A percentile compares a stretch with the other conserved stretches of the same genome.
phyloP scores from a whole-genome alignment of 2,888 invertebrate genomes.

The Pterostichus madidus region DNA sequence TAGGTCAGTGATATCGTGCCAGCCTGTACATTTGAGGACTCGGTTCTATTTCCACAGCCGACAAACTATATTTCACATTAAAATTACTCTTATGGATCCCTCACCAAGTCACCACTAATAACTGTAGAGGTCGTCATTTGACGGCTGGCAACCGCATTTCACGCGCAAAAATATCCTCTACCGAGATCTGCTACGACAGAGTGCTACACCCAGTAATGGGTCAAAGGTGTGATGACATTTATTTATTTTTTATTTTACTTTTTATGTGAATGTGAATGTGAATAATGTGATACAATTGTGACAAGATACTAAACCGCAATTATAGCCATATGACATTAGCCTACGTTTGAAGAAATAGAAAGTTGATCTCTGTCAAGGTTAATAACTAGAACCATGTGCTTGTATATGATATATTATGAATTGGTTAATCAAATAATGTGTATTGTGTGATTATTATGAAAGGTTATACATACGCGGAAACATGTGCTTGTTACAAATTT shows the following conservation, averaged over 20 bases:
- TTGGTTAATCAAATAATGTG: neutral
- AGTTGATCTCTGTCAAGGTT: conserved; percentile 2
- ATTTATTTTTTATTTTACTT: neutral
- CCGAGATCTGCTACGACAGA: too few species aligned
- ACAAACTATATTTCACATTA: too few species aligned
- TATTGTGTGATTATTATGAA: neutral
- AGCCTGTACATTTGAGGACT: too few species aligned
- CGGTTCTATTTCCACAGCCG: too few species aligned
- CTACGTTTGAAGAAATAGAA: conserved; percentile 28
- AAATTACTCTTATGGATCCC: too few species aligned
- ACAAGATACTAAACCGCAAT: neutral
- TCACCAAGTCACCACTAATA: too few species aligned
- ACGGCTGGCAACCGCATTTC: too few species aligned
- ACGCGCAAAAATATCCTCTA: too few species aligned
- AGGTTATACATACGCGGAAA: neutral
- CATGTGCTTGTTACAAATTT: neutral
- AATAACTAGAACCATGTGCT: neutral
- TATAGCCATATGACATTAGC: neutral
- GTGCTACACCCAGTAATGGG: too few species aligned
- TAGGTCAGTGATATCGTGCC: too few species aligned
- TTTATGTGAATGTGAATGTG: neutral
- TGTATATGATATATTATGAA: neutral
- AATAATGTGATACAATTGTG: neutral
- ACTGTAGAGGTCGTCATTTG: too few species aligned
- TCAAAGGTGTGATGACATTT: neutral